Evolutionary conservation across 2,113 vertebrate species (phyloP), one percentile per base, ranked within the genome.

Genomic region (Agelaius phoeniceus): DNA sequence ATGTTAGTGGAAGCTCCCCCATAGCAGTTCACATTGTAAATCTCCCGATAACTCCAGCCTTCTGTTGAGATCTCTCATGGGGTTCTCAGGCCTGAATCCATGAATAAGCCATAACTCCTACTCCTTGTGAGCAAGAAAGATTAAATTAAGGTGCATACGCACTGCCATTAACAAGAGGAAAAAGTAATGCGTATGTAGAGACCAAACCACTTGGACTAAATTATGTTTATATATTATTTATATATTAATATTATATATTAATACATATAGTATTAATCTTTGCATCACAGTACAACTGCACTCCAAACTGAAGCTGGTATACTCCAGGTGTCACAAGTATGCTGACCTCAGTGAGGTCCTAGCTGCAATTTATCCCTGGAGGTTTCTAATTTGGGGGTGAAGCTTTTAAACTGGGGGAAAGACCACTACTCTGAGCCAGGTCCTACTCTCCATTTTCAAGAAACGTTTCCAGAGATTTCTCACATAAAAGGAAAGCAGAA

Each of bases 261-360:
- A 27, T 51, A 15, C 10, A 3, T 5, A 15, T 2, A 35, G 2
- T 12, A 43, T 59, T 43, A 43, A n/a, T 37, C 52, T 81, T 61
- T 75, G 19, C 33, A 76, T 33, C 44, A 11, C 13, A 55, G 4
- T 23, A 14, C 21, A 48, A 27, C 8, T 24, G 13, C 21, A 35
- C 33, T 24, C 49, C 26, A 37, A 48, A 23, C 11, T 76, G 31
- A 35, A 69, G 35, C 46, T 84, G 65, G 11, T 1, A 0, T 26
- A 6, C 8, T 37, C 49, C 37, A 69, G 54, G 10, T 44, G 22
- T 11, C 62, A 59, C 0, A 0, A 15, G 2, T 15, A 5, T 18
- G 31, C 26, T 80, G 33, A 23, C 14, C 17, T 65, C 19, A 26
- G 17, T 11, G 62, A 68, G 54, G 17, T 46, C 72, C n/a, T 22